A percentile compares a stretch with the other conserved stretches of the same genome.
These are phyloP conservation scores for Merodon equestris DNA, from an alignment of 2,888 invertebrate species.

Conservation along the genomic window DNA sequence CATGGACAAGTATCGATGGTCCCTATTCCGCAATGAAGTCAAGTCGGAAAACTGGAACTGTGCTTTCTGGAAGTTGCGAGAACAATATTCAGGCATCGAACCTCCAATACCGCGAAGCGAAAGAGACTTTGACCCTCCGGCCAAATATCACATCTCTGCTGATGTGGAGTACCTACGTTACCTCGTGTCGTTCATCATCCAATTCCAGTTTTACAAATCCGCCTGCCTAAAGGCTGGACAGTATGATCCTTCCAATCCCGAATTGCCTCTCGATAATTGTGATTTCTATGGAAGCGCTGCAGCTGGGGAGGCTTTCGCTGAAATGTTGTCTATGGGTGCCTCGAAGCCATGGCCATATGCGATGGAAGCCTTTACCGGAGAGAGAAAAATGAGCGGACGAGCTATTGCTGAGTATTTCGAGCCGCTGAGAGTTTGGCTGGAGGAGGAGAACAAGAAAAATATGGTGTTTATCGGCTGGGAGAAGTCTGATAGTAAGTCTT, in stretches of 20 bases:
- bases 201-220: slow-evolving; percentile 88
- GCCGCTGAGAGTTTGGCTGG: slow-evolving; percentile 87
- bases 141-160: slow-evolving; percentile 87
- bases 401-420: slow-evolving; percentile 90
- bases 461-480: slow-evolving; percentile 84
- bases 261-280: slow-evolving; percentile 88
- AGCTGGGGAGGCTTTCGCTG: slow-evolving; percentile 86
- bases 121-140: slow-evolving; percentile 87
- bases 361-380: slow-evolving; percentile 89
- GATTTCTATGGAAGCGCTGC: slow-evolving; percentile 89
- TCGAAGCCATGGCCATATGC: slow-evolving; percentile 91
- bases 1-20: slow-evolving; percentile 85
- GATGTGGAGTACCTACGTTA: slow-evolving; percentile 86
- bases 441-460: slow-evolving; percentile 85
- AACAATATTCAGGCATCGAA: slow-evolving; percentile 83
- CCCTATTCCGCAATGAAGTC: slow-evolving; percentile 83
- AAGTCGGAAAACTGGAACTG: slow-evolving; percentile 83
- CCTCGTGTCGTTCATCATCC: slow-evolving; percentile 88
- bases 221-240: slow-evolving; percentile 88
- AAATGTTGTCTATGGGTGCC: slow-evolving; percentile 86
- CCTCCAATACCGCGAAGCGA: slow-evolving; percentile 84
- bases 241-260: slow-evolving; percentile 84
- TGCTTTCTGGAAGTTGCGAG: slow-evolving; percentile 84
- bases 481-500: slow-evolving; percentile 75
- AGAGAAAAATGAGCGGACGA: slow-evolving; percentile 86